Conservation (phyloP, 2,797 vertebrate genomes). For the Yasuhikotakia modesta region DNA sequence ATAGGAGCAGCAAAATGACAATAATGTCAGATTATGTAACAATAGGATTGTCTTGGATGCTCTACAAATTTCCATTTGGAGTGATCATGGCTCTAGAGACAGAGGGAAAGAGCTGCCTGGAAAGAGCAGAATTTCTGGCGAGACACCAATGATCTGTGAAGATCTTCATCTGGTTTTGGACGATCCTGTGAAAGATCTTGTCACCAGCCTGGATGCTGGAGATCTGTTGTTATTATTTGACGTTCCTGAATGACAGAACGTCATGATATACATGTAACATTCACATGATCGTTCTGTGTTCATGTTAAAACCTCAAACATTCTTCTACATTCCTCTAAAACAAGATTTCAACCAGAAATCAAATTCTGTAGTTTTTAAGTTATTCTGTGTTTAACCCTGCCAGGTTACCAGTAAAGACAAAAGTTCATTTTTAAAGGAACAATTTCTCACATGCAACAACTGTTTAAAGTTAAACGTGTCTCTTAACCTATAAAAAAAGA, state of each 20-base stretch:
- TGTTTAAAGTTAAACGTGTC: no score
- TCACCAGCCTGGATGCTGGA: no score
- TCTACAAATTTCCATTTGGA: neutral
- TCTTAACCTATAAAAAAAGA: no score
- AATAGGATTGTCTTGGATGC: neutral
- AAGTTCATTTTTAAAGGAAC: no score
- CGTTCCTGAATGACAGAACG: neutral
- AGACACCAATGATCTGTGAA: neutral
- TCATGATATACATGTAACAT: neutral
- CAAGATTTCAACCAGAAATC: no score
- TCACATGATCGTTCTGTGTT: neutral
- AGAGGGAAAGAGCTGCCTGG: neutral
- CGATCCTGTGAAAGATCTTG: neutral
- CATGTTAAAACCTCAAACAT: neutral
- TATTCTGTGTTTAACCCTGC: no score
- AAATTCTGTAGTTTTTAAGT: no score
- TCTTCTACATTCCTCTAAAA: slow-evolving; percentile 6
- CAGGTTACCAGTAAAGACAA: no score
- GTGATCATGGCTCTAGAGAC: neutral
- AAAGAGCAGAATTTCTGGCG: neutral
- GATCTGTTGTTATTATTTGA: neutral
- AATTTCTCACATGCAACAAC: no score
- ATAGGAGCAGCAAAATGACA: no score
- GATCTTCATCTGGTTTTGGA: slow-evolving; percentile 3
- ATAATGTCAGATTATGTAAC: no score